phyloP scores from a whole-genome alignment of 2,888 invertebrate genomes.

The Panzeria rudis region DNA sequence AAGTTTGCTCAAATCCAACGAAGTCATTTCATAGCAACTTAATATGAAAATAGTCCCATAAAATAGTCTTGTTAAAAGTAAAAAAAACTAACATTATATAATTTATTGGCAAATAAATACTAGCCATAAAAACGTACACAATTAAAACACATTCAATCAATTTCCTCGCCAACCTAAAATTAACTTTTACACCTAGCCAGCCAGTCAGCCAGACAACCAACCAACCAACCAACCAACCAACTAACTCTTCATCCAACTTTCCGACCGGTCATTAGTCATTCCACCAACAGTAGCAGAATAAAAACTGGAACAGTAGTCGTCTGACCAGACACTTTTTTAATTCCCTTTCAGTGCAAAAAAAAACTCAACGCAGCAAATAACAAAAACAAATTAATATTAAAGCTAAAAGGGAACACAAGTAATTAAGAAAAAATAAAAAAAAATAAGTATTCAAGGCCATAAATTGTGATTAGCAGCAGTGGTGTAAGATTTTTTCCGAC shows the following conservation, averaged over 20 bases:
- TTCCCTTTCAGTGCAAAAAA: slow-evolving; percentile 24
- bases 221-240: background rate
- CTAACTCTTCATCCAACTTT: background rate
- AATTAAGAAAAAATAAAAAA: slow-evolving; percentile 7
- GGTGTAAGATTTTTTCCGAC: too few relatives aligned
- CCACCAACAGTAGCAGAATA: slow-evolving; percentile 55
- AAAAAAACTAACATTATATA: background rate
- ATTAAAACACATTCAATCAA: slow-evolving; percentile 56
- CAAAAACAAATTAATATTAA: slow-evolving; percentile 30
- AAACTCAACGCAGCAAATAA: background rate
- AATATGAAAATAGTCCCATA: background rate
- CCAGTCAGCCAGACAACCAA: slow-evolving; percentile 19
- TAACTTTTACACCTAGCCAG: slow-evolving; percentile 44
- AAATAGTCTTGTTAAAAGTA: background rate
- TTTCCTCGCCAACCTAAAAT: slow-evolving; percentile 46
- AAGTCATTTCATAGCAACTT: background rate
- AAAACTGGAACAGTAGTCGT: slow-evolving; percentile 63
- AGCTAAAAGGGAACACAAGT: slow-evolving; percentile 37
- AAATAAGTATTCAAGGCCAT: slow-evolving; percentile 52
- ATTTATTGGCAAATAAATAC: slow-evolving; percentile 39
- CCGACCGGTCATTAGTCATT: slow-evolving; percentile 36
- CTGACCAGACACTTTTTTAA: slow-evolving; percentile 53
- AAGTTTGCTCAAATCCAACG: background rate
- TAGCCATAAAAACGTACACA: slow-evolving; percentile 23
- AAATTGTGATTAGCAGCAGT: slow-evolving; percentile 47